Evolutionary conservation across 2,888 invertebrate species (phyloP).

Genomic region (Trichacis sp.): DNA sequence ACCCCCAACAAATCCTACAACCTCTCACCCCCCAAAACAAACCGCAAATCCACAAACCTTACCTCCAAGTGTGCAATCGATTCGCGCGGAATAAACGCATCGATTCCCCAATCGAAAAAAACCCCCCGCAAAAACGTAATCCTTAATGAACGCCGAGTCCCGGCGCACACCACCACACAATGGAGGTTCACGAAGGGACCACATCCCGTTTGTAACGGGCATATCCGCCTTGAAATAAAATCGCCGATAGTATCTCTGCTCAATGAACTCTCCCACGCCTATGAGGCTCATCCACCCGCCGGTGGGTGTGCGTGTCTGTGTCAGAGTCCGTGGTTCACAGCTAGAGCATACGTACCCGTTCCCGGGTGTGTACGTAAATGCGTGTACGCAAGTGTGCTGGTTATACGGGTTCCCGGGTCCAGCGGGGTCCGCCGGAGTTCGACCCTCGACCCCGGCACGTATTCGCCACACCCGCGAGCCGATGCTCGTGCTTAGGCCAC

Average conservation of each 20-base stretch:
- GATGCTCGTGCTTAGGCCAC: constrained; percentile 57
- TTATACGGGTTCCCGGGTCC: constrained; percentile 55
- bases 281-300: constrained; percentile 57
- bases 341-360: not conserved
- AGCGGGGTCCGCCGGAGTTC: constrained; percentile 58
- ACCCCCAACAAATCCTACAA: too few species aligned
- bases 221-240: constrained; percentile 67
- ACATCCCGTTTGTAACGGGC: constrained; percentile 62
- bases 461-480: constrained; percentile 68
- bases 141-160: not conserved
- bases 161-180: not conserved
- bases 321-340: constrained; percentile 17
- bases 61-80: too few species aligned
- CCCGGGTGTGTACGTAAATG: constrained; percentile 12
- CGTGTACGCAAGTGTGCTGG: constrained; percentile 53
- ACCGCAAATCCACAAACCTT: too few species aligned
- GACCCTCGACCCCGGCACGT: constrained; percentile 68
- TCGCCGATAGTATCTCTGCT: constrained; percentile 68
- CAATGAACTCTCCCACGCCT: constrained; percentile 70
- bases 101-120: too few species aligned
- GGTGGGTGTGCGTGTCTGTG: constrained; percentile 42
- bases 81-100: too few species aligned
- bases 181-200: constrained; percentile 38
- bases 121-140: not conserved
- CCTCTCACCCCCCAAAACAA: too few species aligned